phyloP scores from a whole-genome alignment of 2,888 invertebrate species.

The Sphecodes monilicornis region DNA sequence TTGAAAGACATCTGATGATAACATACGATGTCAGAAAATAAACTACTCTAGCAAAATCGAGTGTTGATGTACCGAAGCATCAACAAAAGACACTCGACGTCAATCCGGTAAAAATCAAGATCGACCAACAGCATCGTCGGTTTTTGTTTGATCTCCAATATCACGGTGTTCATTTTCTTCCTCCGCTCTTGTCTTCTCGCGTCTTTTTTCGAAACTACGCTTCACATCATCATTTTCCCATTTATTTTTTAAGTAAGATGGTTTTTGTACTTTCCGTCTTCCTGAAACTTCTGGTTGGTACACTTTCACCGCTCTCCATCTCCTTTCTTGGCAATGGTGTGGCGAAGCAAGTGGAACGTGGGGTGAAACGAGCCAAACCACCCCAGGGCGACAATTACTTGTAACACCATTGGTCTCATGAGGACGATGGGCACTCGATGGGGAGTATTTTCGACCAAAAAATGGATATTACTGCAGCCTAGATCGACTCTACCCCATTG shows the following conservation, averaged over 20 bases:
- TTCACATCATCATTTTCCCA: conserved; percentile 6
- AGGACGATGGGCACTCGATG: conserved; percentile 79
- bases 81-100: neutral
- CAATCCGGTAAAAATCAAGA: neutral
- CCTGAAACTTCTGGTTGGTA: neutral
- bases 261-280: neutral
- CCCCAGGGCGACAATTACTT: conserved; percentile 83
- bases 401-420: conserved; percentile 81
- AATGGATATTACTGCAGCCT: conserved; percentile 77
- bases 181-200: neutral
- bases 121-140: neutral
- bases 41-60: neutral
- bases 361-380: conserved; percentile 57
- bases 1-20: too few species aligned
- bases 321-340: conserved; percentile 33
- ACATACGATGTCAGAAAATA: neutral
- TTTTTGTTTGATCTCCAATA: neutral
- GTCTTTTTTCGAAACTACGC: neutral
- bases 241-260: conserved; percentile 18
- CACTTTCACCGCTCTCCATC: conserved; percentile 16
- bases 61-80: neutral
- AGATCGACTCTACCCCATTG: conserved; percentile 68
- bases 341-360: conserved; percentile 28
- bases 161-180: neutral
- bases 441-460: conserved; percentile 78